Conservation (phyloP, 92 coral and sea anemone species). For the Porites lobata region DNA sequence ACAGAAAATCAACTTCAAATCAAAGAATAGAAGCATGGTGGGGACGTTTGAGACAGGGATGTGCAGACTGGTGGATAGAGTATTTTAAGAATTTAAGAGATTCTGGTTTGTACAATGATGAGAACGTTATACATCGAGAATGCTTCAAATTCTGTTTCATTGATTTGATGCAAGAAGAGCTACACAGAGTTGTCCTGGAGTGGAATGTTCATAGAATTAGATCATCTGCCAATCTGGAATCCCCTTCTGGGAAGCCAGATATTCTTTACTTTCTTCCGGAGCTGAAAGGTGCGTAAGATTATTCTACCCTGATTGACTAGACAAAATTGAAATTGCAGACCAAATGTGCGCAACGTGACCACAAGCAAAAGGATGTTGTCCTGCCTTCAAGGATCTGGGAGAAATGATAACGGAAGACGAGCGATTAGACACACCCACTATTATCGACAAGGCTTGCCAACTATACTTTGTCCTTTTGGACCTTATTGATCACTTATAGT, state of each 20-base stretch:
- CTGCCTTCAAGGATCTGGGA: slow-evolving; percentile 36
- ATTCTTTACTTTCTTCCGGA: slow-evolving; percentile 60
- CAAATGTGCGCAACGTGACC: slow-evolving; percentile 35
- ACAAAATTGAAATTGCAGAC: slow-evolving; percentile 32
- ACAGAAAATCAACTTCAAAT: slow-evolving; percentile 53
- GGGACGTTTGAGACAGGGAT: slow-evolving; percentile 52
- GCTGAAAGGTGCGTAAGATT: slow-evolving; percentile 18
- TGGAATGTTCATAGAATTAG: slow-evolving; percentile 66
- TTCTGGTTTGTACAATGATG: slow-evolving; percentile 46
- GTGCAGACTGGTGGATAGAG: slow-evolving; percentile 63
- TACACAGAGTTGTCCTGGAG: slow-evolving; percentile 43
- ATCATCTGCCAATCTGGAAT: slow-evolving; percentile 39
- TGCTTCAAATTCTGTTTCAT: slow-evolving; percentile 56
- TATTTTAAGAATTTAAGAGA: slow-evolving; percentile 47
- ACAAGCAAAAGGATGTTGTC: slow-evolving; percentile 44
- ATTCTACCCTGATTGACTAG: not conserved
- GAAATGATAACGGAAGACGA: slow-evolving; percentile 35
- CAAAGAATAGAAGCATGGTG: slow-evolving; percentile 78
- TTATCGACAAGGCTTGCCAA: slow-evolving; percentile 29
- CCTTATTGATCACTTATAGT: slow-evolving; percentile 6
- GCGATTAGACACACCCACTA: not conserved
- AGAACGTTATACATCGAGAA: slow-evolving; percentile 32
- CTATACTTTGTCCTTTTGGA: slow-evolving; percentile 38
- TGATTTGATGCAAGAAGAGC: slow-evolving; percentile 36
- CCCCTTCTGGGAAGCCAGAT: slow-evolving; percentile 59